These are phyloP conservation scores for Lithophane semibrunnea DNA, from an alignment of 2,888 invertebrate genomes.

Conservation along the genomic window DNA sequence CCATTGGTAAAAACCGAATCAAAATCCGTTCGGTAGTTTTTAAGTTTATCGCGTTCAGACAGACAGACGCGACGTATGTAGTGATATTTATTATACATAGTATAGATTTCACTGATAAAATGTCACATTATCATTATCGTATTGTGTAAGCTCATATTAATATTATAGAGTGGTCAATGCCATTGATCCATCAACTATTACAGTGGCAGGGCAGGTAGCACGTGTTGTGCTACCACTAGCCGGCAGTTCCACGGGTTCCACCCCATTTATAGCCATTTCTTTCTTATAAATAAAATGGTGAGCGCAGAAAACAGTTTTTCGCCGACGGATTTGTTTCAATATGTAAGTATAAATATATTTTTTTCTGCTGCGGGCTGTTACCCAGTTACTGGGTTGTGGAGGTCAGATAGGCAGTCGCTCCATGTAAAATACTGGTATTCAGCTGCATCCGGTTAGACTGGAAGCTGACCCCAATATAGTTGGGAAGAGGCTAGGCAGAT, in stretches of 20 bases:
- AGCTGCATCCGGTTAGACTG: too few relatives aligned
- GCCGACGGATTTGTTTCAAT: constrained; percentile 71
- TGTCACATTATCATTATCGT: constrained; percentile 5
- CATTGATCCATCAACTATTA: constrained; percentile 11
- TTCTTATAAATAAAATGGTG: constrained; percentile 41
- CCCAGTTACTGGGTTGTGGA: too few relatives aligned
- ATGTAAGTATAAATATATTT: too few relatives aligned
- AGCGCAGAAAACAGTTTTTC: constrained; percentile 70
- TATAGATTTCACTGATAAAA: constrained; percentile 25
- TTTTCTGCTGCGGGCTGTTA: too few relatives aligned
- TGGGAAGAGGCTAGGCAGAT: too few relatives aligned
- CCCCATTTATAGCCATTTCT: background rate
- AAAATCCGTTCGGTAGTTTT: background rate
- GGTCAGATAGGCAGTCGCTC: too few relatives aligned
- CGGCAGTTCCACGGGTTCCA: too few relatives aligned
- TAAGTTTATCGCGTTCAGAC: background rate
- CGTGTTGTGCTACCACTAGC: background rate
- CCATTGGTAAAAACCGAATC: too few relatives aligned
- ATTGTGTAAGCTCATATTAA: background rate
- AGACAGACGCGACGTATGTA: background rate
- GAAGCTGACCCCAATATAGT: too few relatives aligned
- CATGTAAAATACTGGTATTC: too few relatives aligned
- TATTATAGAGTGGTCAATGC: background rate
- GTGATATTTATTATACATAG: too few relatives aligned
- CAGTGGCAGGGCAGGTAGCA: background rate